Conservation (phyloP, 2,888 invertebrate species). For the Calameuta idolon region DNA sequence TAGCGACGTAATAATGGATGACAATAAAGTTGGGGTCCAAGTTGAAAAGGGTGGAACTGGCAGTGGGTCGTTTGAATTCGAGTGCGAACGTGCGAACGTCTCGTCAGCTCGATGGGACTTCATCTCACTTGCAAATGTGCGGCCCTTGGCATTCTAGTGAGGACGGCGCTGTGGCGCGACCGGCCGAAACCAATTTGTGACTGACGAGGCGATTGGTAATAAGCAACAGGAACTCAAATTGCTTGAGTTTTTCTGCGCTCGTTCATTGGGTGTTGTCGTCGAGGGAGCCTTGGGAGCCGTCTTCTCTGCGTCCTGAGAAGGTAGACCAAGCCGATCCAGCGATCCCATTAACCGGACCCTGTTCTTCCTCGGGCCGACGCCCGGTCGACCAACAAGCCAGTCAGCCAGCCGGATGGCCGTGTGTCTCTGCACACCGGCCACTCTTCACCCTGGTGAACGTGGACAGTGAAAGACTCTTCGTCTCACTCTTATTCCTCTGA, state of each 20-base stretch:
- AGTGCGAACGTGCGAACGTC: too few relatives aligned
- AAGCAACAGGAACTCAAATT: conserved; percentile 63
- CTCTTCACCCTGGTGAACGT: too few relatives aligned
- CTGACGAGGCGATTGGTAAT: conserved; percentile 65
- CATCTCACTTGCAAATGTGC: conserved; percentile 58
- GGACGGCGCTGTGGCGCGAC: conserved; percentile 26
- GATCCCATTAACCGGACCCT: conserved; percentile 54
- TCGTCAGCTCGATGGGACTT: conserved; percentile 46
- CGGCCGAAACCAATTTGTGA: conserved; percentile 62
- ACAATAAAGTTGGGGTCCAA: too few relatives aligned
- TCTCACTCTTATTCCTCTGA: too few relatives aligned
- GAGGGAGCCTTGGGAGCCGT: conserved; percentile 5
- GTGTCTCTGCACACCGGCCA: conserved; percentile 36
- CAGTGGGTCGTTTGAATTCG: too few relatives aligned
- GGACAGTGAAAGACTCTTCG: too few relatives aligned
- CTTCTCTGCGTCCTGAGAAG: conserved; percentile 15
- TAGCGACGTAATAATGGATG: too few relatives aligned
- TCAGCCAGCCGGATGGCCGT: conserved; percentile 9
- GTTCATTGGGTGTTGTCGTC: conserved; percentile 63
- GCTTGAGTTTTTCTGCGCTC: conserved; percentile 63
- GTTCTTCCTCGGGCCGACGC: conserved; percentile 35
- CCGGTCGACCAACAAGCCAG: conserved; percentile 19
- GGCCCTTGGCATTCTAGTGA: too few relatives aligned
- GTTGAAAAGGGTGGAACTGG: too few relatives aligned
- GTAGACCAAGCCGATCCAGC: conserved; percentile 32